Evolutionary conservation across 2,113 vertebrate species (phyloP).

Genomic region (Progne subis): DNA sequence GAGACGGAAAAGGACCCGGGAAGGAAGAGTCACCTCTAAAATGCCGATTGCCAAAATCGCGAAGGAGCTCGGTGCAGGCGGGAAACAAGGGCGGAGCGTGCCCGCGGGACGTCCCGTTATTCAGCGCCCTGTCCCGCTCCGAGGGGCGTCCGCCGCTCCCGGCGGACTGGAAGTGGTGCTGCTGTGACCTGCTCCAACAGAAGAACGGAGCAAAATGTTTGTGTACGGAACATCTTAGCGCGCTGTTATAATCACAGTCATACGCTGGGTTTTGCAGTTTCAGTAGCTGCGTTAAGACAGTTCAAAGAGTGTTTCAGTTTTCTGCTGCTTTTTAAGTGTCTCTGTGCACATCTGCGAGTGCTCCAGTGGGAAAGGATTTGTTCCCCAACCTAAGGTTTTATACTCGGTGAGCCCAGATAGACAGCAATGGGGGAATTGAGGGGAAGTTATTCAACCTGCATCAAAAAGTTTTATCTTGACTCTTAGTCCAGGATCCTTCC

Average conservation of each 20-base stretch:
- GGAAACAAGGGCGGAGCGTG: neutral
- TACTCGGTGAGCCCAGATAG: rapidly evolving
- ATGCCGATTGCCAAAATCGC: rapidly evolving
- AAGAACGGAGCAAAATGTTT: neutral
- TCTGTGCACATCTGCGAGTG: neutral
- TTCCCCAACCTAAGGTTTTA: too few species aligned
- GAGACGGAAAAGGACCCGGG: too few species aligned
- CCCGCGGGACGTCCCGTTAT: neutral
- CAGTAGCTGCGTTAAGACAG: neutral
- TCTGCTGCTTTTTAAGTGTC: neutral
- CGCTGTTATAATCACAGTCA: neutral
- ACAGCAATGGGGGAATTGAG: rapidly evolving
- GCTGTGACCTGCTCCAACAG: neutral
- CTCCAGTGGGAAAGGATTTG: neutral
- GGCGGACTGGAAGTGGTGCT: neutral
- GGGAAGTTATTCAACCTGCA: neutral
- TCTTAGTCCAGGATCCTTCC: neutral
- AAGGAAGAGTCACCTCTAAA: neutral
- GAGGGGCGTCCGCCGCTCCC: neutral
- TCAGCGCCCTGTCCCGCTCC: neutral
- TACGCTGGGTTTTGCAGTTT: neutral
- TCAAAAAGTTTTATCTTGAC: neutral
- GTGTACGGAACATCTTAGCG: rapidly evolving
- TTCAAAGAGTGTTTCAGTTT: neutral
- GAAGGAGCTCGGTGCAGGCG: neutral